Percentiles rank a stretch among this genome's conserved stretches.
phyloP scores from a whole-genome alignment of 2,113 vertebrate species.

The Podocnemis expansa region DNA sequence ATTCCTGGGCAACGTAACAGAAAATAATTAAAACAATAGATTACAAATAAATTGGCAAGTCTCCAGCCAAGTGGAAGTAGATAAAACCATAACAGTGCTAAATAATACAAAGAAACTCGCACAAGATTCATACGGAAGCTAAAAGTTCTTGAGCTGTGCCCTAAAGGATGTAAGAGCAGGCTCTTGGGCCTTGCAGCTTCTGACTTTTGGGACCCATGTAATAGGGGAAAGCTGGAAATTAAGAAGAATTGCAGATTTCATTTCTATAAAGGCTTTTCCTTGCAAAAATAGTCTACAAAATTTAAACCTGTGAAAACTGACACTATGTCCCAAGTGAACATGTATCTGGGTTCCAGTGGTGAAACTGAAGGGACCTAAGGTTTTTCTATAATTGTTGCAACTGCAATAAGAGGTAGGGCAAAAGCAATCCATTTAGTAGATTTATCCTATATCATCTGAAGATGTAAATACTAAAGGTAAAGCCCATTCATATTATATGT shows the following conservation, averaged over 20 bases:
- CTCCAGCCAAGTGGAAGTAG: slow-evolving; percentile 27
- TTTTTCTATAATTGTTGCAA: background rate
- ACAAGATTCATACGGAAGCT: background rate
- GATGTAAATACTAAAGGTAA: background rate
- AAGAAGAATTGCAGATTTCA: background rate
- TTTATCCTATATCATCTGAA: background rate
- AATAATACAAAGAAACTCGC: rapidly evolving
- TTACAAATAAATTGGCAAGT: slow-evolving; percentile 58
- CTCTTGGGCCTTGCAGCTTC: rapidly evolving
- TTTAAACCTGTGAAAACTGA: background rate
- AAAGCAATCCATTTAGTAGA: background rate
- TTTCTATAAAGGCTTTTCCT: background rate
- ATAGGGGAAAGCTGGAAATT: background rate
- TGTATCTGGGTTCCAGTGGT: background rate
- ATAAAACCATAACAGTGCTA: background rate
- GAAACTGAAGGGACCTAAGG: too few relatives aligned
- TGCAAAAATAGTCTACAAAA: background rate
- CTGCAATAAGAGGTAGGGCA: background rate
- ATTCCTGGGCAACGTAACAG: slow-evolving; percentile 48
- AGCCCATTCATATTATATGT: background rate
- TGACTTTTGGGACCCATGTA: background rate
- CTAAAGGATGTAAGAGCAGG: background rate
- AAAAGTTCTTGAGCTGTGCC: background rate
- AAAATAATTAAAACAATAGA: slow-evolving; percentile 71
- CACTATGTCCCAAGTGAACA: background rate